Percentiles rank a stretch among this genome's conserved stretches.
These are phyloP conservation scores for Tricholaema leucomelas DNA, from an alignment of 2,113 vertebrate genomes.

Conservation along the genomic window DNA sequence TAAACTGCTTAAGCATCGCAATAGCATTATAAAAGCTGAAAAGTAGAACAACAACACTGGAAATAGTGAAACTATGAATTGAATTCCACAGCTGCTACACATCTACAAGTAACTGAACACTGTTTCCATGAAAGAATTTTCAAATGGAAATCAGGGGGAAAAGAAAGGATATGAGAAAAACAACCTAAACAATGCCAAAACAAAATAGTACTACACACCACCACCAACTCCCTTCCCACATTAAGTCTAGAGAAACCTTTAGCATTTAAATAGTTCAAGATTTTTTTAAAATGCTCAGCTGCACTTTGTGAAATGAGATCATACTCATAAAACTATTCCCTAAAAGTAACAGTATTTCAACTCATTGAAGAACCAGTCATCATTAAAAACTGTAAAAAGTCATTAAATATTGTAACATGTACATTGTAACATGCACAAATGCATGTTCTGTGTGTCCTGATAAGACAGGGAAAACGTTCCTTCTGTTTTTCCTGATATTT, in stretches of 20 bases:
- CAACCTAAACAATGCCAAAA: no score
- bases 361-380: background rate
- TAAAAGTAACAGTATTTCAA: background rate
- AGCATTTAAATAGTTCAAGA: background rate
- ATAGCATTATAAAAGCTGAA: background rate
- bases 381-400: background rate
- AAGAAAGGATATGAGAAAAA: background rate
- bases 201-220: background rate
- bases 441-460: background rate
- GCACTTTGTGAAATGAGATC: background rate
- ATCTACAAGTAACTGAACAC: background rate
- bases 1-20: constrained; percentile 11
- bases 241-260: background rate
- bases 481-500: background rate
- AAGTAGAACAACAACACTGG: background rate
- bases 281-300: background rate
- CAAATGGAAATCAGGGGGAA: background rate
- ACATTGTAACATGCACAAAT: background rate
- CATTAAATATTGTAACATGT: background rate
- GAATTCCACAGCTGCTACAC: background rate
- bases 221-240: no score
- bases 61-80: background rate
- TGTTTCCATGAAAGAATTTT: background rate
- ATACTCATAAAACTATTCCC: background rate
- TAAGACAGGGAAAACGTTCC: background rate